Base-by-base conservation (phyloP, 2,113 vertebrate genomes). In the Toxotes jaculatrix region DNA sequence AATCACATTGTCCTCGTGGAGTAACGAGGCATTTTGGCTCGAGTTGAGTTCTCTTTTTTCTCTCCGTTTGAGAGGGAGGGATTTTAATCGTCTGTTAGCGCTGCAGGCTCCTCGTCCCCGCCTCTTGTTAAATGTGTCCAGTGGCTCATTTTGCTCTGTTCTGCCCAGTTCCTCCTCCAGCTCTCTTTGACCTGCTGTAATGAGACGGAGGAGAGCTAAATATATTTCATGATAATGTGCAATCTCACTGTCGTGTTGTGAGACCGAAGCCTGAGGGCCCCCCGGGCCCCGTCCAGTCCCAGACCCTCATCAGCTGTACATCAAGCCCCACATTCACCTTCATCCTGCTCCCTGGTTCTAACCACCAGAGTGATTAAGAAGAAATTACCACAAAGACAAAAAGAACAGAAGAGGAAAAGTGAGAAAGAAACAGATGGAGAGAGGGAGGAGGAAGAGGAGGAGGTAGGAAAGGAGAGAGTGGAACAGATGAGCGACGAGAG, bases 131-230 rank as follows among this genome's bases (percentile, higher is more conserved):
- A 87, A 87, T 78, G 78, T 68, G 43, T 88, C 79, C 68, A 0
- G 4, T 69, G 79, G 73, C 76, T 87, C 60, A 2, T 74, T 82
- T 61, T 60, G 76, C 62, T 74, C 79, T 14, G 16, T 63, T 78
- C 63, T 31, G 40, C 36, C 42, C 75, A 32, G 74, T 66, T 55
- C 74, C 61, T 79, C 83, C 87, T 88, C 47, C 77, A 74, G 81
- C 87, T 83, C 75, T 74, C 79, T 87, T 80, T 88, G 87, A 92
- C 89, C 86, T 8, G 70, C 71, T 21, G 61, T 78, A 87, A 91
- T 77, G 86, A 88, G 85, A 85, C 3, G 4, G 63, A 82, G 62
- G 53, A 79, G 17, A 53, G 64, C 76, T 79, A 85, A 80, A 87
- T 82, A 69, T 82, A 89, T 86, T 82, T 88, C 82, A 66, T 2